Conservation (phyloP, 2,113 vertebrate genomes). For the Petroica traversi region DNA sequence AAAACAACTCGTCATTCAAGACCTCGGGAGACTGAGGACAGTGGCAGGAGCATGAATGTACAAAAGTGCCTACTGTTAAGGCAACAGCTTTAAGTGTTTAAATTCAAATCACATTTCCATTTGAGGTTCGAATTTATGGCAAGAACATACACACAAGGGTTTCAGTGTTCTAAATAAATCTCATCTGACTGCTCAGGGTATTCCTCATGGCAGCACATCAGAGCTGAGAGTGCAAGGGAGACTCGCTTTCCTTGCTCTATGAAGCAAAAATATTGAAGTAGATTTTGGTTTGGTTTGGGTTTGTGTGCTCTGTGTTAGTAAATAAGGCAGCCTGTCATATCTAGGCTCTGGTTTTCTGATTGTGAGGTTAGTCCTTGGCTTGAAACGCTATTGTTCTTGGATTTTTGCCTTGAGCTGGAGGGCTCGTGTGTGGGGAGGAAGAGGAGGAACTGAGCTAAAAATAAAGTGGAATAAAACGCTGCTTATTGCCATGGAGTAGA, state of each 20-base stretch:
- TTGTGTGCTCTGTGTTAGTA: slow-evolving; percentile 41
- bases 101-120: slow-evolving; percentile 74
- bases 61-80: slow-evolving; percentile 83
- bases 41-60: slow-evolving; percentile 76
- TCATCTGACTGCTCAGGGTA: slow-evolving; percentile 51
- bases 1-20: slow-evolving; percentile 83
- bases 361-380: slow-evolving; percentile 43
- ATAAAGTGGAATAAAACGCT: slow-evolving; percentile 51
- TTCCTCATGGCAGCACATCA: slow-evolving; percentile 47
- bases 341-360: neutral
- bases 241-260: neutral
- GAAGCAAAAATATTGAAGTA: slow-evolving; percentile 1
- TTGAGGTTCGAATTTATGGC: slow-evolving; percentile 70
- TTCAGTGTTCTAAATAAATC: slow-evolving; percentile 62
- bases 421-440: slow-evolving; percentile 17
- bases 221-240: neutral
- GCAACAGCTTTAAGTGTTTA: slow-evolving; percentile 64
- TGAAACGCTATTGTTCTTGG: slow-evolving; percentile 9
- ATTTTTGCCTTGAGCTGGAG: slow-evolving; percentile 41
- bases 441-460: slow-evolving; percentile 32
- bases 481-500: neutral
- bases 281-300: neutral
- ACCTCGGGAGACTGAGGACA: slow-evolving; percentile 70
- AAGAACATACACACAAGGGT: slow-evolving; percentile 58
- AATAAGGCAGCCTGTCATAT: slow-evolving; percentile 28